phyloP scores from a whole-genome alignment of 2,113 vertebrate genomes.

The Melozone crissalis region DNA sequence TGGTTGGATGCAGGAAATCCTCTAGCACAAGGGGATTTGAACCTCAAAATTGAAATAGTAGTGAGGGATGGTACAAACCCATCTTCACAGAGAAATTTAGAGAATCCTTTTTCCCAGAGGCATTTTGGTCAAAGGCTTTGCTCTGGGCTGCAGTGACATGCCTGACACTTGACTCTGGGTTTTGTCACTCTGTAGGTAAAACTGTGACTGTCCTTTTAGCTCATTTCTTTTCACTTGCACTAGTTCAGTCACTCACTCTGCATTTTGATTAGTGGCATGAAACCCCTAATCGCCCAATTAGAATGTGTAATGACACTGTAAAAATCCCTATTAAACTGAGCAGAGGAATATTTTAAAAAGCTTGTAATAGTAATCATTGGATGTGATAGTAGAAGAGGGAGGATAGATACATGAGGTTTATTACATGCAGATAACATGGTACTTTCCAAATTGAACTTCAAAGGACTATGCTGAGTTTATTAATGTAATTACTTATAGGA shows the following conservation, averaged over 20 bases:
- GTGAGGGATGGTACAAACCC: not conserved
- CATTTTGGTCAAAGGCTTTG: not conserved
- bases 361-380: slow-evolving; percentile 7
- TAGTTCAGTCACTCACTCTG: not conserved
- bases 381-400: not conserved
- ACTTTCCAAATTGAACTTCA: slow-evolving; percentile 41
- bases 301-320: slow-evolving; percentile 22
- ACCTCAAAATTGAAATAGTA: not conserved
- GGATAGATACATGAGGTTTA: slow-evolving; percentile 19
- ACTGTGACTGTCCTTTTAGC: not conserved
- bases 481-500: slow-evolving; percentile 17
- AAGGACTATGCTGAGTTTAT: not conserved
- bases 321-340: slow-evolving; percentile 24
- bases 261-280: not conserved
- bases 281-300: slow-evolving; percentile 31
- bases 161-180: not conserved
- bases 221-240: not conserved
- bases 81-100: not conserved
- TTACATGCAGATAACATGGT: slow-evolving; percentile 30
- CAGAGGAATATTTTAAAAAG: not conserved
- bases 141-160: rapidly evolving
- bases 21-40: not conserved
- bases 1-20: not conserved
- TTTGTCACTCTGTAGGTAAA: not conserved
- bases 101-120: not conserved